Conservation (phyloP, 2,888 invertebrate genomes). For the Eupithecia inturbata region DNA sequence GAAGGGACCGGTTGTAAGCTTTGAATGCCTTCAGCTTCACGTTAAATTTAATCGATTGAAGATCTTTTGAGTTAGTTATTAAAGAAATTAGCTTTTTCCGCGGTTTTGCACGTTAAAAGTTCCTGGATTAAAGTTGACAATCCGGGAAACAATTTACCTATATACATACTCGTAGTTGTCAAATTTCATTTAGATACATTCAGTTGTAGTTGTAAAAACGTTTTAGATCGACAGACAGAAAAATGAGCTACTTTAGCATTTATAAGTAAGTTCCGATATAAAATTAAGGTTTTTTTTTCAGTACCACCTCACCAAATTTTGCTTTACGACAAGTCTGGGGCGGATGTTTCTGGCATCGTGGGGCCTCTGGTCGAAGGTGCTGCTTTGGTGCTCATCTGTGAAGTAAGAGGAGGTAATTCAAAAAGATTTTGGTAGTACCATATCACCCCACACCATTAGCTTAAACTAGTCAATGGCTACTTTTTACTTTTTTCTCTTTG, state of each 20-base stretch:
- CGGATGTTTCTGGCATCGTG: constrained; percentile 90
- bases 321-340: constrained; percentile 92
- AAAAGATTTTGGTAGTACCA: background rate
- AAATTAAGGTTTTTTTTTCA: constrained; percentile 76
- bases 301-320: constrained; percentile 95
- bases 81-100: too few species aligned
- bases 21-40: constrained; percentile 29
- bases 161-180: background rate
- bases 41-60: constrained; percentile 11
- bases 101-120: background rate
- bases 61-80: background rate
- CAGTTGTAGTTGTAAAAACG: background rate
- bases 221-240: background rate
- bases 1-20: constrained; percentile 38
- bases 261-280: too few species aligned
- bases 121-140: background rate
- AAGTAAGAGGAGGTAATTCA: constrained; percentile 94
- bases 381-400: constrained; percentile 91
- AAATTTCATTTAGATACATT: background rate
- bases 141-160: background rate
- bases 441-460: background rate
- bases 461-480: too few species aligned
- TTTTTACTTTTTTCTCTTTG: too few species aligned
- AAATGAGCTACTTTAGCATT: too few species aligned
- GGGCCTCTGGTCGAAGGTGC: constrained; percentile 93